Evolutionary conservation across 2,797 vertebrate species (phyloP).

Genomic region (Eremophila alpestris): DNA sequence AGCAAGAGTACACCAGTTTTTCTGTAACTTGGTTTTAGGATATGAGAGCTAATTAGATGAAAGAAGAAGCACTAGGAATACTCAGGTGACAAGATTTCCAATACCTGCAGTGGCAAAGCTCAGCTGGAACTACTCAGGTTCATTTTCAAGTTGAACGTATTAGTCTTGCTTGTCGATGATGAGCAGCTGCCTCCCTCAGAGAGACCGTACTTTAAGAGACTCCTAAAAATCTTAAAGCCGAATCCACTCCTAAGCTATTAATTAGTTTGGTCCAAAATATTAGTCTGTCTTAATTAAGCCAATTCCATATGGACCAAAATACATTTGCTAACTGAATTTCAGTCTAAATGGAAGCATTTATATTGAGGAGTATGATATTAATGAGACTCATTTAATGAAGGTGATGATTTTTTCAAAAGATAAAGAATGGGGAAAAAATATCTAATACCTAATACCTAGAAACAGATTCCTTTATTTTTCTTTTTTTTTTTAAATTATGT

Average conservation of each 20-base stretch:
- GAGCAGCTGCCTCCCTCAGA: neutral
- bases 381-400: neutral
- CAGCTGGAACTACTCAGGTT: neutral
- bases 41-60: neutral
- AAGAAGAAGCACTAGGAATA: neutral
- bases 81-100: neutral
- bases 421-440: neutral
- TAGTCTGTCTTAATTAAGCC: slow-evolving; percentile 29
- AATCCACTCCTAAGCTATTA: slow-evolving; percentile 22
- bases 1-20: neutral
- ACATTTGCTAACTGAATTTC: neutral
- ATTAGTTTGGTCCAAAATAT: slow-evolving; percentile 21
- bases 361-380: neutral
- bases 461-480: neutral
- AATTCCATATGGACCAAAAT: slow-evolving; percentile 12
- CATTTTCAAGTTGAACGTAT: neutral
- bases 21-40: neutral
- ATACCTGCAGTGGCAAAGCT: neutral
- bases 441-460: neutral
- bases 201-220: neutral
- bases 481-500: neutral
- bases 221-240: neutral
- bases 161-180: neutral
- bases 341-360: neutral
- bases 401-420: neutral